Conservation (phyloP, 35 echinoderm and acorn worm genomes). For the Stichopus chloronotus region DNA sequence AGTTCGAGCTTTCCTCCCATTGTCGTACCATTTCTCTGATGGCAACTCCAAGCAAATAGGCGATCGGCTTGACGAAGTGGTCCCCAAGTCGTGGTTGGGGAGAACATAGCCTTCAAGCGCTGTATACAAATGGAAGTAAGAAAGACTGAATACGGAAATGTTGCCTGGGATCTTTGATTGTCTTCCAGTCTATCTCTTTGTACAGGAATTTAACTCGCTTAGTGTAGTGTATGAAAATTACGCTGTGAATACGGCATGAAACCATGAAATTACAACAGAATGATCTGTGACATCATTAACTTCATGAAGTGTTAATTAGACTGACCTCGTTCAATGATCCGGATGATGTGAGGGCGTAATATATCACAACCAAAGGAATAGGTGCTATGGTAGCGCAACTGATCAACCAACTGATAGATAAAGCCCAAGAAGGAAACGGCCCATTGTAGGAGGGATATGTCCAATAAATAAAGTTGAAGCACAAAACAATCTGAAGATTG, state of each 20-base stretch:
- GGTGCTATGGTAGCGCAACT: conserved; percentile 47
- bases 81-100: not conserved
- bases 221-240: no score
- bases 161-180: no score
- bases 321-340: conserved; percentile 64
- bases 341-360: conserved; percentile 40
- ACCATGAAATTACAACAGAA: no score
- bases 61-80: not conserved
- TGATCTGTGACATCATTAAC: no score
- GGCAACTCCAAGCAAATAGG: not conserved
- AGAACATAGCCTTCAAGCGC: not conserved
- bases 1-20: conserved; percentile 26
- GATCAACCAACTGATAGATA: conserved; percentile 74
- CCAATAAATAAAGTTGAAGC: conserved; percentile 87
- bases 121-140: not conserved
- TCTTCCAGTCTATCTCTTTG: no score
- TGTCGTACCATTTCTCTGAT: not conserved
- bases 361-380: conserved; percentile 72
- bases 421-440: conserved; percentile 69
- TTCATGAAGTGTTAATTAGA: not conserved
- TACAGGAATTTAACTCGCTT: no score
- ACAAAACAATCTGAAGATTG: conserved; percentile 63
- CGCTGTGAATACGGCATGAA: no score
- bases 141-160: no score
- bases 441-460: conserved; percentile 77